A percentile compares a stretch with the other conserved stretches of the same genome.
These are phyloP conservation scores for Stichodactyla helianthus DNA, from an alignment of 64 coral and sea anemone genomes.

Conservation along the genomic window DNA sequence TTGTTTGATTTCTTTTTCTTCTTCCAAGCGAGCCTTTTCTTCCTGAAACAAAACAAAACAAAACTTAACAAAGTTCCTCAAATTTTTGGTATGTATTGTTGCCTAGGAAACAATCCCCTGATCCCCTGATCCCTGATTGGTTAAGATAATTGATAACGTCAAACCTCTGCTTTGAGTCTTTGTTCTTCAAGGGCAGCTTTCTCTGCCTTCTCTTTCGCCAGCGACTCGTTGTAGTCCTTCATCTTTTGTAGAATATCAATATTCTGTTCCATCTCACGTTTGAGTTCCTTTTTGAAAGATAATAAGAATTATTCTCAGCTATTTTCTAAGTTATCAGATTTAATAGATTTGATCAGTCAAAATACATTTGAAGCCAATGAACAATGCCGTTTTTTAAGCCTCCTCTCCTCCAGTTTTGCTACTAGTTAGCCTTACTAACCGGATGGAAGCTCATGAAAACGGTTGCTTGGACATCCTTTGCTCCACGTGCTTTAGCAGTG, in stretches of 20 bases:
- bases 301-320: neutral
- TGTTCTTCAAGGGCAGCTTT: constrained; percentile 53
- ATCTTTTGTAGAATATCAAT: constrained; percentile 77
- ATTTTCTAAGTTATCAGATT: too few relatives aligned
- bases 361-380: too few relatives aligned
- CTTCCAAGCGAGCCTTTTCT: constrained; percentile 60
- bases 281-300: constrained; percentile 41
- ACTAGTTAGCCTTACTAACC: constrained; percentile 25
- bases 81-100: neutral
- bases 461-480: constrained; percentile 63
- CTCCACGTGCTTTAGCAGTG: constrained; percentile 35
- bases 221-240: constrained; percentile 72
- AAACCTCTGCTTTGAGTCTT: constrained; percentile 60
- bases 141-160: neutral
- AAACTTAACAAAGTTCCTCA: too few relatives aligned
- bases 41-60: constrained; percentile 36
- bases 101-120: neutral
- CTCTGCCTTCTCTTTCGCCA: constrained; percentile 61
- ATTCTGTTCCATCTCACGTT: constrained; percentile 79
- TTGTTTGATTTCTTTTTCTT: constrained; percentile 57
- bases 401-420: neutral
- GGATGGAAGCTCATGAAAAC: constrained; percentile 73
- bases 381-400: neutral
- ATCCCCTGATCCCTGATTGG: neutral
- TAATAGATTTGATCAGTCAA: too few relatives aligned